phyloP scores from a whole-genome alignment of 1,140 invertebrate species.

The Adoxophyes honmai region DNA sequence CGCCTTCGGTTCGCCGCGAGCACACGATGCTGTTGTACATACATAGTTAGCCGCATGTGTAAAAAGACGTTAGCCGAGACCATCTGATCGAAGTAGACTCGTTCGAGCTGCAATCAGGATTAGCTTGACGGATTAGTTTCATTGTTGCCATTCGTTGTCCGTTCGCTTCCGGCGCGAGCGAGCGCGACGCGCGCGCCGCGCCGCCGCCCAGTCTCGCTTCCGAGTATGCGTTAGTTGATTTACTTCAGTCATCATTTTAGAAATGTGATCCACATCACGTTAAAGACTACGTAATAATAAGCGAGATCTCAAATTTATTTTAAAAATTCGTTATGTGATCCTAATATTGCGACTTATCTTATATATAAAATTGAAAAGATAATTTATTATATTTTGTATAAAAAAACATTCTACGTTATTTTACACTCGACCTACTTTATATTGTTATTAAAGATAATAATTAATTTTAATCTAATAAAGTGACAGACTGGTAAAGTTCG shows the following conservation, averaged over 20 bases:
- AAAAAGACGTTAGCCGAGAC: conserved; percentile 69
- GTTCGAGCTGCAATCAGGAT: conserved; percentile 69
- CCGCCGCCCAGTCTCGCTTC: conserved; percentile 48
- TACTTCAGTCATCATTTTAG: conserved; percentile 66
- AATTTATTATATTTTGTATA: conserved; percentile 77
- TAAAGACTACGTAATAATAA: conserved; percentile 76
- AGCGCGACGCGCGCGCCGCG: not conserved
- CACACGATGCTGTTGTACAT: conserved; percentile 68
- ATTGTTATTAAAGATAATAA: conserved; percentile 75
- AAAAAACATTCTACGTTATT: conserved; percentile 74
- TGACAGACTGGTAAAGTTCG: conserved; percentile 77
- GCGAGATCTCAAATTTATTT: conserved; percentile 77
- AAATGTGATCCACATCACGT: conserved; percentile 72
- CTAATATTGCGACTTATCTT: conserved; percentile 71
- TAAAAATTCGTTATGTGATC: conserved; percentile 74
- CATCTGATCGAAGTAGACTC: conserved; percentile 74
- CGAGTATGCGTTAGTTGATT: conserved; percentile 63
- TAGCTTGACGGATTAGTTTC: conserved; percentile 70
- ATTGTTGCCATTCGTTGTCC: conserved; percentile 66
- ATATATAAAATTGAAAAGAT: conserved; percentile 71
- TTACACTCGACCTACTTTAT: conserved; percentile 74
- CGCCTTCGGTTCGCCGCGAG: conserved; percentile 75
- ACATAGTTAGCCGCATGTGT: conserved; percentile 73
- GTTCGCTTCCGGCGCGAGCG: too few relatives aligned
- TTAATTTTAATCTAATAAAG: conserved; percentile 77